phyloP scores from a whole-genome alignment of 2,113 vertebrate genomes.

The Macquaria australasica region DNA sequence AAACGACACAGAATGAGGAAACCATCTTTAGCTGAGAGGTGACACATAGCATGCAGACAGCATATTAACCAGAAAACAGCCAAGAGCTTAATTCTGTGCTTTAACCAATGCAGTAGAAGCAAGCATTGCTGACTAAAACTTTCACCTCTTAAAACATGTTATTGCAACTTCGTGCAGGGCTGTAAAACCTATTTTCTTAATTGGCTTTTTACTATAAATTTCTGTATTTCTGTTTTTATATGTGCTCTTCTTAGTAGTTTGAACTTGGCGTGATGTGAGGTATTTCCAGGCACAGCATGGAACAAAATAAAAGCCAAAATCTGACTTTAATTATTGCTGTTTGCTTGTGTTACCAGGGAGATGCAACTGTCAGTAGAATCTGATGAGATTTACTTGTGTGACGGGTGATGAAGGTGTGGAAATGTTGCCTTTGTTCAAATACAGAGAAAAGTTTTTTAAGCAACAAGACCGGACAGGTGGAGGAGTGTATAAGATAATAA shows the following conservation, averaged over 20 bases:
- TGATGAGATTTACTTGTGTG: neutral
- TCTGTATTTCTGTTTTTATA: neutral
- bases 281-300: neutral
- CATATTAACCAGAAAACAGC: neutral
- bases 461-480: constrained; percentile 34
- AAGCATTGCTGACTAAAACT: neutral
- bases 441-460: neutral
- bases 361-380: neutral
- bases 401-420: neutral
- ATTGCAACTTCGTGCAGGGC: neutral
- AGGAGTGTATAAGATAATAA: neutral
- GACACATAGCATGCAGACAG: neutral
- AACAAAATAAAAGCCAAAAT: neutral
- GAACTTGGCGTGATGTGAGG: neutral
- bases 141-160: neutral
- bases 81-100: neutral
- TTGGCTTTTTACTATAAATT: neutral
- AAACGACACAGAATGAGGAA: too few species aligned
- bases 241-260: neutral
- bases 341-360: neutral
- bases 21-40: neutral
- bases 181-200: neutral
- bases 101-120: too few species aligned
- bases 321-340: neutral
- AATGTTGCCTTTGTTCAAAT: neutral